phyloP scores from a whole-genome alignment of 2,888 invertebrate species.

The Allygus modestus region DNA sequence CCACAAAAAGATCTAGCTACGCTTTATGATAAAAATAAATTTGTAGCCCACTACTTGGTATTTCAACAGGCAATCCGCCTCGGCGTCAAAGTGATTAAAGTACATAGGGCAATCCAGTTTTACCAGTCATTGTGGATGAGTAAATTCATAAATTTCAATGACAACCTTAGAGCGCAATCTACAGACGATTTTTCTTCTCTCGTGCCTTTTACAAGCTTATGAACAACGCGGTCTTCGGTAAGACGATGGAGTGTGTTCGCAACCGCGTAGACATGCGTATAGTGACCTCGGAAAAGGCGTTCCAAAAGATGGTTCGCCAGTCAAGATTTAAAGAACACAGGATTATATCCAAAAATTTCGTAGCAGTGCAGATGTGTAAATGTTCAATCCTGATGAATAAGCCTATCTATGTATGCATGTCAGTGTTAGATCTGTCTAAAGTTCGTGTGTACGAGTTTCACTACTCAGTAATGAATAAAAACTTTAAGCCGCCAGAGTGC shows the following conservation, averaged over 20 bases:
- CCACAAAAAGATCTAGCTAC: background rate
- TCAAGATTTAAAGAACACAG: background rate
- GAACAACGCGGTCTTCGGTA: constrained; percentile 10
- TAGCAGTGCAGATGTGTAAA: constrained; percentile 2
- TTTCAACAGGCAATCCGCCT: background rate
- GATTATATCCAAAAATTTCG: background rate
- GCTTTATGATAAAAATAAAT: background rate
- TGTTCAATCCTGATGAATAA: background rate
- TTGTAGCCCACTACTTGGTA: background rate
- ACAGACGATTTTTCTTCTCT: background rate
- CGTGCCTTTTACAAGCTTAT: background rate
- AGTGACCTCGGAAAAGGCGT: background rate
- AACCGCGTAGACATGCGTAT: background rate
- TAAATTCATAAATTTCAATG: background rate
- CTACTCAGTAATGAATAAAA: background rate
- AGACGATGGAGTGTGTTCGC: no score
- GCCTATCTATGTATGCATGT: background rate
- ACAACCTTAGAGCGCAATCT: background rate
- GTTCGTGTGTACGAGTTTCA: background rate
- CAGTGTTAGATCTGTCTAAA: background rate
- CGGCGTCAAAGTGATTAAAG: background rate
- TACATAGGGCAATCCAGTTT: background rate
- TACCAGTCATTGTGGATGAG: background rate
- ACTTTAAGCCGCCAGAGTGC: background rate
- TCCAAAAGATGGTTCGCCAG: background rate